Evolutionary conservation across 2,888 invertebrate species (phyloP), one percentile per base, ranked within the genome.

Genomic region (Cheilosia grossa): DNA sequence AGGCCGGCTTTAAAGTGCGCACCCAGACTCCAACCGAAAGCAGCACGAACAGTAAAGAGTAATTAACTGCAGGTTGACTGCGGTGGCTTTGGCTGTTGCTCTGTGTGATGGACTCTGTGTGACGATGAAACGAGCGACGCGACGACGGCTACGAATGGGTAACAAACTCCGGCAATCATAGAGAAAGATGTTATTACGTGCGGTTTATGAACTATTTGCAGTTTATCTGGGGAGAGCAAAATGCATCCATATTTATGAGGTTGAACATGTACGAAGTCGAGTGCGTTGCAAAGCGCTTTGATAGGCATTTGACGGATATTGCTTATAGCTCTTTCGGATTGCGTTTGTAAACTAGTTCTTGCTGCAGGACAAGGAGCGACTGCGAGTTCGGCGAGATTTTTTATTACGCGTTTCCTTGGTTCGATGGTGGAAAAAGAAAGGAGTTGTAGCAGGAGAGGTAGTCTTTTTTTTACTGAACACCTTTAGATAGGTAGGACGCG

Each of bases 181-280:
- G 6, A 19, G 49, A 58, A 21, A 85, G 75, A 85, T 85, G 67
- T 85, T 81, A 85, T 81, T 75, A 81, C 81, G 81, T 85, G 85
- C 85, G 81, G 85, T 85, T 85, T 85, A 81, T 85, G 85, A 85
- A 81, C 85, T 85, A 85, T 85, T 85, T 85, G 75, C 70, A 64
- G 80, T 80, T 85, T 64, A 80, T 79, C 83, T 79, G 64, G 42
- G 30, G 80, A 59, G 80, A 66, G 66, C n/a, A 30, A 58, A 66
- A 66, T 70, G 59, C 74, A 67, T 85, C 85, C 85, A 85, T 85
- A 85, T 85, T 85, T 81, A 81, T 85, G 77, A 85, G 77, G 63
- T 81, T 85, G 61, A 85, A 58, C 70, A 56, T 74, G 74, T 49
- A 61, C 66, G 66, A 40, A 69, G 69, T 66, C 51, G 67, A 66